Conservation (phyloP, 1,140 invertebrate species). For the Drosophila trapezifrons region DNA sequence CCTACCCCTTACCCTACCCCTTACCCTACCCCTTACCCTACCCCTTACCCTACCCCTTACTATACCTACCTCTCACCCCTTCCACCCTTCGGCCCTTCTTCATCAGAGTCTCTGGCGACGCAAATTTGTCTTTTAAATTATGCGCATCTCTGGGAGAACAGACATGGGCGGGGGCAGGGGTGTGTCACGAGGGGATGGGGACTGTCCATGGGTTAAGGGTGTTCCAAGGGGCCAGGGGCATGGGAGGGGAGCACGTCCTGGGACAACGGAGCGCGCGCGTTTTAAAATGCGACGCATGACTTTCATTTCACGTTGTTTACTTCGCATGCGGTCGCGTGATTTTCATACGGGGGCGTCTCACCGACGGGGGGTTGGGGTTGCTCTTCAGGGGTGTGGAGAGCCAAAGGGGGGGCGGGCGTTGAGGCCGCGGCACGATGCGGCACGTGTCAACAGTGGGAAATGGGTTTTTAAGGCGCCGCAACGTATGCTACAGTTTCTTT, state of each 20-base stretch:
- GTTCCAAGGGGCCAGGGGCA: neutral
- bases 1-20: too few species aligned
- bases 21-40: too few species aligned
- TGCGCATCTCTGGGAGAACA: conserved; percentile 63
- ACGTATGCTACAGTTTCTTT: conserved; percentile 76
- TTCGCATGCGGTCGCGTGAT: conserved; percentile 78
- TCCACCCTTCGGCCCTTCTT: neutral
- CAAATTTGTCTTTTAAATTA: conserved; percentile 78
- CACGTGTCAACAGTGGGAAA: conserved; percentile 81
- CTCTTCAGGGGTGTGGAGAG: conserved; percentile 3
- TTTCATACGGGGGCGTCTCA: conserved; percentile 59
- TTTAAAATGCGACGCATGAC: conserved; percentile 81
- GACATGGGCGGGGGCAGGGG: neutral
- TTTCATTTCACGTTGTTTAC: conserved; percentile 81
- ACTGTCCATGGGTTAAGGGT: conserved; percentile 7
- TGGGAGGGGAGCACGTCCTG: conserved; percentile 47
- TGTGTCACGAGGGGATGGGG: neutral
- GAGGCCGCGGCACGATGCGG: conserved; percentile 68
- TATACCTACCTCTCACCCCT: neutral
- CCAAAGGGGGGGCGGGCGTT: neutral
- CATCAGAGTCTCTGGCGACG: conserved; percentile 37
- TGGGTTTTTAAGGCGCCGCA: conserved; percentile 79
- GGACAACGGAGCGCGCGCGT: conserved; percentile 51
- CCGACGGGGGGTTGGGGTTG: neutral
- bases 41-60: neutral